Evolutionary conservation across 2,888 invertebrate species (phyloP), one percentile per base, ranked within the genome.

Genomic region (Colletes collaris): DNA sequence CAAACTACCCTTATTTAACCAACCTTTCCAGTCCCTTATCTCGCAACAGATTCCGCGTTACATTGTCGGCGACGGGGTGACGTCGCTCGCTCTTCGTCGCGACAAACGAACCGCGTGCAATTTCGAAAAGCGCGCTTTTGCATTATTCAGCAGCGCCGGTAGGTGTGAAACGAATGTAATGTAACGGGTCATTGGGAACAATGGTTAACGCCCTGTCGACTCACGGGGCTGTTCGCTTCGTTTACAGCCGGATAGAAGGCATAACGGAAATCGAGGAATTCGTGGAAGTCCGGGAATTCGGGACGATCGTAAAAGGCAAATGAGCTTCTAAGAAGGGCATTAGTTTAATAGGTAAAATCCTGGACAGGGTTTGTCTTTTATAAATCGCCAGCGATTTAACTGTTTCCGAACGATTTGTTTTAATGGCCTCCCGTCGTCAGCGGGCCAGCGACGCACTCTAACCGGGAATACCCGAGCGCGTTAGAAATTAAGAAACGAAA

Each of bases 301-400:
- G 53, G 35, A 65, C 64, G 59, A 76, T 66, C 58, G 69, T 80
- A 63, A 71, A 69, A 66, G 68, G 67, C 27, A 69, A 81, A 76
- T 52, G 72, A 71, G 69, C 27, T 76, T 81, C 81, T 68, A 52
- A 66, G 80, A 67, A 76, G 50, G 73, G 52, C 68, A 66, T 79
- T 77, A 68, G 73, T 53, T 63, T 52, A 74, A 64, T 60, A 60
- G 76, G 56, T 50, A 58, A 56, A 19, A 7, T 13, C 37, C 16
- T n/a, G 55, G 8, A 8, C 7, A 4, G 19, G 52, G 67, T 44
- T 40, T 19, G 64, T 55, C 64, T 50, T 68, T 60, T 53, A 67
- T 55, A 63, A 64, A 71, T 75, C 59, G 40, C 10, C 5, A 19
- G 0, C 49, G 46, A 62, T 73, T 58, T 67, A 79, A 79, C 74